These are phyloP conservation scores for Thera obeliscata DNA, from an alignment of 2,888 invertebrate species.

Conservation along the genomic window DNA sequence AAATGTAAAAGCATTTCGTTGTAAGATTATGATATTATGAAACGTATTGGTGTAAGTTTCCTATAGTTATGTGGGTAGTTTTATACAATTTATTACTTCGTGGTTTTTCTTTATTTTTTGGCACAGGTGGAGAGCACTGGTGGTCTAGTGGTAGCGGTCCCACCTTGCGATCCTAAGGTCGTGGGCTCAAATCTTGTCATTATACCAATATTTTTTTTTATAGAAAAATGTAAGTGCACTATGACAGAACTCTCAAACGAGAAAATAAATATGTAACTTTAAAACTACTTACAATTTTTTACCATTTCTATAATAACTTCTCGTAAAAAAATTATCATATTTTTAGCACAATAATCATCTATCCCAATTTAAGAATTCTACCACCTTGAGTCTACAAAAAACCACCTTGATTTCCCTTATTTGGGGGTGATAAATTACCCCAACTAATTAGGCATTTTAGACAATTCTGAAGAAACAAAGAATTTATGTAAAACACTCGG, in stretches of 20 bases:
- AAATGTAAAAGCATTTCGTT: constrained; percentile 82
- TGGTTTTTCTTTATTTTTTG: background rate
- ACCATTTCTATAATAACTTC: too few relatives aligned
- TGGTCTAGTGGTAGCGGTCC: too few relatives aligned
- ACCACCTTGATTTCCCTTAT: constrained; percentile 57
- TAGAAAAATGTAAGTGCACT: too few relatives aligned
- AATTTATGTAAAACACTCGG: constrained; percentile 81
- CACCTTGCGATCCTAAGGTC: too few relatives aligned
- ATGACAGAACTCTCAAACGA: too few relatives aligned
- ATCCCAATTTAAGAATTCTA: constrained; percentile 39
- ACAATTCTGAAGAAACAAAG: constrained; percentile 65
- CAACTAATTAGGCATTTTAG: constrained; percentile 75
- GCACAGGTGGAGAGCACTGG: too few relatives aligned
- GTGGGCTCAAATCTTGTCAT: too few relatives aligned
- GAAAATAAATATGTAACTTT: too few relatives aligned
- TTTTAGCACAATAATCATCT: constrained; percentile 5
- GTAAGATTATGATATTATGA: constrained; percentile 82
- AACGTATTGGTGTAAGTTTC: constrained; percentile 64
- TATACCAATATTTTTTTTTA: too few relatives aligned
- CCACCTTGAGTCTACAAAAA: constrained; percentile 35
- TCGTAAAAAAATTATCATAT: too few relatives aligned
- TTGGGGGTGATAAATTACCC: constrained; percentile 78
- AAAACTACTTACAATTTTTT: too few relatives aligned
- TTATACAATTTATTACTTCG: constrained; percentile 56
- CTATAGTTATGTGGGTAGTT: constrained; percentile 52